phyloP scores from a whole-genome alignment of 2,888 invertebrate species.

The Pycnomerus fuliginosus region DNA sequence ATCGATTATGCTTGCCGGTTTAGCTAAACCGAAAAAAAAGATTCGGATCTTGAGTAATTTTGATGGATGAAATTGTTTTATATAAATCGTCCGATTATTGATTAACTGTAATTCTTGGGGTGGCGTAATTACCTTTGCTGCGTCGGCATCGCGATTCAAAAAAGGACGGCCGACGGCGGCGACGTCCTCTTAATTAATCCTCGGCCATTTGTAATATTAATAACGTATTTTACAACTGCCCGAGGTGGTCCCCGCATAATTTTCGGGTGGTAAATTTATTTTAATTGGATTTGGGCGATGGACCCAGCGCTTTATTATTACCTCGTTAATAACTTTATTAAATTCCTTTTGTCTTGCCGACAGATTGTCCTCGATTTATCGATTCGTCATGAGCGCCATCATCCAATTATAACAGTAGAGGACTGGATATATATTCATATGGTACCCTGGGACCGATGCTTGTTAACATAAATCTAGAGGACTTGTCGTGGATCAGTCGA shows the following conservation, averaged over 20 bases:
- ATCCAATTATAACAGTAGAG: constrained; percentile 11
- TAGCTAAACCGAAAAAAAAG: too few species aligned
- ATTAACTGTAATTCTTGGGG: too few species aligned
- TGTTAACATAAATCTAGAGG: constrained; percentile 44
- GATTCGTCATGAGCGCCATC: constrained; percentile 3
- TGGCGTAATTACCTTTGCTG: constrained; percentile 6
- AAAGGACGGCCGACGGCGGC: constrained; percentile 1
- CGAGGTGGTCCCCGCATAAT: constrained; percentile 28
- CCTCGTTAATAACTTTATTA: constrained; percentile 45
- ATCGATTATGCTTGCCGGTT: constrained; percentile 15
- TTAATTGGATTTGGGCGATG: constrained; percentile 40
- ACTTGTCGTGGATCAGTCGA: constrained; percentile 47
- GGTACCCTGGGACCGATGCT: constrained; percentile 11
- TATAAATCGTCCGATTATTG: too few species aligned
- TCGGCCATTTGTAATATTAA: constrained; percentile 17
- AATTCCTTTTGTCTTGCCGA: constrained; percentile 24
- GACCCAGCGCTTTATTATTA: constrained; percentile 34
- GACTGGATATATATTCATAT: constrained; percentile 4
- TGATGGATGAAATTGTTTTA: too few species aligned
- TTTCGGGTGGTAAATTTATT: constrained; percentile 41
- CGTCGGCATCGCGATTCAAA: neutral
- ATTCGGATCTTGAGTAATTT: too few species aligned
- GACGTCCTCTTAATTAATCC: constrained; percentile 9
- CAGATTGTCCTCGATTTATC: constrained; percentile 10
- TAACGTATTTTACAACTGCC: constrained; percentile 10